Conservation (phyloP, 2,888 invertebrate genomes). For the Drosophila aldrichi region DNA sequence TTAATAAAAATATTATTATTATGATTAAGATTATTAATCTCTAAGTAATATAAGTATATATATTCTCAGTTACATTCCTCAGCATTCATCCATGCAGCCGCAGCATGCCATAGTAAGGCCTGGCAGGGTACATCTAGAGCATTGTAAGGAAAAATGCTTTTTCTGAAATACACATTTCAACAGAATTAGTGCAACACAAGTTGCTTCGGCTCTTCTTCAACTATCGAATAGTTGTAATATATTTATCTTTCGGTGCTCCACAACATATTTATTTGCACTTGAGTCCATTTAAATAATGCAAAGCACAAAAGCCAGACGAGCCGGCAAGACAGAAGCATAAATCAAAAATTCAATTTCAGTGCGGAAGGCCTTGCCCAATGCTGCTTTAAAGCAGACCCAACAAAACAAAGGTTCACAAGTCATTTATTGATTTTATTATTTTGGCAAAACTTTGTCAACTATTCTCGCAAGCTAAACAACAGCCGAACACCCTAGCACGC, state of each 20-base stretch:
- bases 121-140: not conserved
- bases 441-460: constrained; percentile 57
- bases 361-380: constrained; percentile 34
- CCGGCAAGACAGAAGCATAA: constrained; percentile 30
- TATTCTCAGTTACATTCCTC: too few species aligned
- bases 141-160: not conserved
- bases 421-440: constrained; percentile 78
- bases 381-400: constrained; percentile 32
- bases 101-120: fast-evolving
- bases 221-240: not conserved
- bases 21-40: too few species aligned
- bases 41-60: too few species aligned
- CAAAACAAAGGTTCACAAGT: constrained; percentile 56
- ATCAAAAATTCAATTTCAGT: constrained; percentile 48
- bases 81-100: too few species aligned
- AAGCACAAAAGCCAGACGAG: constrained; percentile 9
- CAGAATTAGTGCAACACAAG: not conserved
- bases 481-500: constrained; percentile 14
- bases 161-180: not conserved
- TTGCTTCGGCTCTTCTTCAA: not conserved
- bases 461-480: constrained; percentile 15
- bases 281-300: constrained; percentile 26
- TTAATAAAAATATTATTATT: too few species aligned
- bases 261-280: constrained; percentile 10
- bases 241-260: not conserved